Conservation (phyloP, 2,888 invertebrate genomes). For the Microchrysa polita region DNA sequence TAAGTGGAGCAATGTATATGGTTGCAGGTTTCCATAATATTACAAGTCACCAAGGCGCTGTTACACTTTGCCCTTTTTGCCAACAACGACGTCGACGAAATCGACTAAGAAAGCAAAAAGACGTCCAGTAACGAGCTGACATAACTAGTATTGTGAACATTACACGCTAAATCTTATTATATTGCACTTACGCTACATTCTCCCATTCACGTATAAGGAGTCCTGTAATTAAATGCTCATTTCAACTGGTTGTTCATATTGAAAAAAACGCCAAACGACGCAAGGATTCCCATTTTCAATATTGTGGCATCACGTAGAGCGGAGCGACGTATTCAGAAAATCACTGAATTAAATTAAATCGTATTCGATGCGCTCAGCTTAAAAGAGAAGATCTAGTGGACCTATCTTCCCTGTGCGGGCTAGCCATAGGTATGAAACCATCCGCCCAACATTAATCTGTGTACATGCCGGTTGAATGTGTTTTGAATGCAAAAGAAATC, state of each 20-base stretch:
- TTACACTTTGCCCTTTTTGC: not conserved
- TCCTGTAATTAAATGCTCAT: slow-evolving; percentile 40
- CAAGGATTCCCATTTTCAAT: not conserved
- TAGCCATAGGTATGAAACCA: no score
- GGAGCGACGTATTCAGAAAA: slow-evolving; percentile 12
- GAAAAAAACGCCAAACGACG: slow-evolving; percentile 8
- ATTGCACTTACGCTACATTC: slow-evolving; percentile 5
- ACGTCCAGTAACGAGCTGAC: slow-evolving; percentile 12
- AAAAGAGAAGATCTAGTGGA: no score
- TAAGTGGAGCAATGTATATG: not conserved
- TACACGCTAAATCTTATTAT: not conserved
- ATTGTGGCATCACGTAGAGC: no score
- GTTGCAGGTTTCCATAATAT: not conserved
- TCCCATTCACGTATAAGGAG: slow-evolving; percentile 21
- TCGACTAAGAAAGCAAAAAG: not conserved
- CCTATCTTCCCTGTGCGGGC: no score
- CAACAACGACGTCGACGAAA: no score
- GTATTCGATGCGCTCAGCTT: not conserved
- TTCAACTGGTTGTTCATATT: slow-evolving; percentile 26
- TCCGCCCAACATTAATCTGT: no score
- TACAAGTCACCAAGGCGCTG: not conserved
- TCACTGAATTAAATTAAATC: slow-evolving; percentile 37
- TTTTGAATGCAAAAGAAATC: no score
- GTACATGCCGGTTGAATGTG: no score
- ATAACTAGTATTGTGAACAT: slow-evolving; percentile 21